Conservation (phyloP, 2,797 vertebrate genomes). For the Sebastes oblongus region DNA sequence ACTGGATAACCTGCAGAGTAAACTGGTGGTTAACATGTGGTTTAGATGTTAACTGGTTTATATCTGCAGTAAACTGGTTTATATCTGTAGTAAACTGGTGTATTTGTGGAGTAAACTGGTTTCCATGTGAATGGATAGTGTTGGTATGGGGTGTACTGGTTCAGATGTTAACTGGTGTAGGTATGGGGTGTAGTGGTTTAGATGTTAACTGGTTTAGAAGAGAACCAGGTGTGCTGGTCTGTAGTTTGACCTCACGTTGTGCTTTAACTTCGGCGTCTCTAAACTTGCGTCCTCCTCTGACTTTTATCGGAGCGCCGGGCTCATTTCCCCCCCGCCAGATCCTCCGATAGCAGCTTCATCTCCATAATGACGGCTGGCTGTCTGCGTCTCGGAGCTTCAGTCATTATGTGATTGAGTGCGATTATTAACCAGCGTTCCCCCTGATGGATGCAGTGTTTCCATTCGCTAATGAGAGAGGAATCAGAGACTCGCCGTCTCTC, state of each 20-base stretch:
- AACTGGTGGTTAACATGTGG: too few species aligned
- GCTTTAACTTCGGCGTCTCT: neutral
- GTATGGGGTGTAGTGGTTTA: neutral
- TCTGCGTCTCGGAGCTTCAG: slow-evolving; percentile 34
- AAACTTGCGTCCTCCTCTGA: neutral
- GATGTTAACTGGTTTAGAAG: too few species aligned
- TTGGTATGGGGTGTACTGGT: neutral
- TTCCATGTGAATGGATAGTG: neutral
- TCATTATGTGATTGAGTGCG: slow-evolving; percentile 75
- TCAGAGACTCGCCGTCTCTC: slow-evolving; percentile 49
- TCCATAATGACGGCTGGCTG: slow-evolving; percentile 41
- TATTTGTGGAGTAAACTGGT: neutral
- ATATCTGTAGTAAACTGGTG: neutral
- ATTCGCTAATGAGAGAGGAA: slow-evolving; percentile 79
- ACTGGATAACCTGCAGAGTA: too few species aligned
- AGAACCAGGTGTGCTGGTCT: neutral
- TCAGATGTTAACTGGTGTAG: neutral
- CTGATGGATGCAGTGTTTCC: slow-evolving; percentile 79
- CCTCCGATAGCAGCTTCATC: slow-evolving; percentile 33
- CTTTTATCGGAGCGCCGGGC: neutral
- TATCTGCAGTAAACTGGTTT: neutral
- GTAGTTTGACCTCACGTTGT: neutral
- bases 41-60: too few species aligned
- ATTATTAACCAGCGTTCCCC: slow-evolving; percentile 73
- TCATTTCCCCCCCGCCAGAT: slow-evolving; percentile 2